These are phyloP conservation scores for Odontamblyopus lacepedii DNA, from an alignment of 2,797 vertebrate genomes.

Conservation along the genomic window DNA sequence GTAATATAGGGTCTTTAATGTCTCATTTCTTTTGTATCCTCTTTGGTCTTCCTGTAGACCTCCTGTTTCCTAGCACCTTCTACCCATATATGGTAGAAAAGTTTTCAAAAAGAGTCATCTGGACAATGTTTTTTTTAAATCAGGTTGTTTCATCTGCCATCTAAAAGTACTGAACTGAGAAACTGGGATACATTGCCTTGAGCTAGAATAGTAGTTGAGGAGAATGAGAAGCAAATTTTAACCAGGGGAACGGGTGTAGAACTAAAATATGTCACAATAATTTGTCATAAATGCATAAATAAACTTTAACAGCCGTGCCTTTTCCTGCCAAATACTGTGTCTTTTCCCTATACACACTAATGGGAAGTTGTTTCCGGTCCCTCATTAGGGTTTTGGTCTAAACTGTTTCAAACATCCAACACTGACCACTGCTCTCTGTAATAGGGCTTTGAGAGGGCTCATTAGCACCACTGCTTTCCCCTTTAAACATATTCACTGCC, in stretches of 20 bases:
- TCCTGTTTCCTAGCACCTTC: too few species aligned
- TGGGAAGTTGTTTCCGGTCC: constrained; percentile 36
- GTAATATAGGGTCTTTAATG: too few species aligned
- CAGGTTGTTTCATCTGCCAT: too few species aligned
- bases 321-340: neutral
- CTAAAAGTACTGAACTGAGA: too few species aligned
- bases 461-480: constrained; percentile 36
- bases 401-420: constrained; percentile 44
- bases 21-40: too few species aligned
- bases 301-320: neutral
- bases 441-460: constrained; percentile 51
- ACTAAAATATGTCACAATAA: neutral
- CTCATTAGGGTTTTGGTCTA: constrained; percentile 49
- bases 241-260: neutral
- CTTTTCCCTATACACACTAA: constrained; percentile 41
- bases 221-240: too few species aligned
- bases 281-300: neutral
- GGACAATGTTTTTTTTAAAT: too few species aligned
- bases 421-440: constrained; percentile 40
- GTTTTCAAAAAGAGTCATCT: too few species aligned
- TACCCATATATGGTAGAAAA: too few species aligned
- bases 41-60: too few species aligned
- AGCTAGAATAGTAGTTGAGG: too few species aligned
- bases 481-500: neutral
- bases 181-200: too few species aligned